Percentiles rank a stretch among this genome's conserved stretches.
These are phyloP conservation scores for Corythoichthys intestinalis DNA, from an alignment of 2,113 vertebrate genomes.

Conservation along the genomic window DNA sequence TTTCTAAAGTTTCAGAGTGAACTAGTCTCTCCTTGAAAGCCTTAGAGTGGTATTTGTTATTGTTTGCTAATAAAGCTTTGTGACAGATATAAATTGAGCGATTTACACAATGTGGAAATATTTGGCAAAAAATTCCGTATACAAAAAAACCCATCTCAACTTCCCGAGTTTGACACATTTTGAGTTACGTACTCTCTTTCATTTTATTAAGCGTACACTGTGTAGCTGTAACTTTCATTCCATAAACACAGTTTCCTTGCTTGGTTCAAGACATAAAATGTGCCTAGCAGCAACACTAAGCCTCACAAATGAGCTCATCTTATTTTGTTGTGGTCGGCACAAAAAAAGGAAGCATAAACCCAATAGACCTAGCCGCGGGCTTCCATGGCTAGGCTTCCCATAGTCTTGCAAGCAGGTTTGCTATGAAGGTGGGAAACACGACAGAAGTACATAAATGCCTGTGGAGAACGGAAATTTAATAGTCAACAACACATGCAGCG, in stretches of 20 bases:
- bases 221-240: neutral
- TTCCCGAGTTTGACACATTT: neutral
- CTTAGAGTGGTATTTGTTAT: neutral
- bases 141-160: neutral
- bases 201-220: neutral
- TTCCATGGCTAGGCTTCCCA: neutral
- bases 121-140: neutral
- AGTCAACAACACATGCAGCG: neutral
- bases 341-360: neutral
- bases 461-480: neutral
- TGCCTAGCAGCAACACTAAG: neutral
- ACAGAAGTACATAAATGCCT: neutral
- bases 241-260: neutral
- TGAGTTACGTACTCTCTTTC: neutral
- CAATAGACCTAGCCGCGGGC: neutral
- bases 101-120: neutral
- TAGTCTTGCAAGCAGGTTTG: neutral
- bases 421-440: neutral
- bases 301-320: neutral
- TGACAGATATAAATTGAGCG: neutral
- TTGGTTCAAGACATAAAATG: neutral
- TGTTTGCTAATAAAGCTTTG: neutral
- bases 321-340: slow-evolving; percentile 3
- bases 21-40: neutral
- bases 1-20: neutral